Base-by-base conservation (phyloP, 2,888 invertebrate species). In the Sipunculus nudus region DNA sequence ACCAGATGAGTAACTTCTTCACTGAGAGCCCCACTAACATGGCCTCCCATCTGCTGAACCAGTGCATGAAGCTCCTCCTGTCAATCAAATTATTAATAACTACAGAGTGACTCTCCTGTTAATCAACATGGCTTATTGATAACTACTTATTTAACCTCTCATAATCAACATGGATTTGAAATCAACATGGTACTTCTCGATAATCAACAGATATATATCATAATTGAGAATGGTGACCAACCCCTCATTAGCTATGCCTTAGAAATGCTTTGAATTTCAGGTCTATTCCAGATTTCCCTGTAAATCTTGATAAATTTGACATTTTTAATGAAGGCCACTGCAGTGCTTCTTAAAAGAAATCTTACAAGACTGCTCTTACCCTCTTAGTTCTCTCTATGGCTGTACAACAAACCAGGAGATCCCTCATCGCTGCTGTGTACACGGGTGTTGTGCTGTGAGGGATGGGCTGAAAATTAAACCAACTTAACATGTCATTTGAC, bases 381-480 rank as follows among this genome's bases (percentile, higher is more conserved):
- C 78, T 65, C 6, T 47, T 32, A n/a, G 66, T 62, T 45, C 71
- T 76, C 8, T 75, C 74, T 32, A 84, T 43, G 56, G 75, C 79
- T 29, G 81, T 78, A 59, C 81, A 81, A 31, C 78, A 78, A 21
- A 84, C 68, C 3, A 73, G 63, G 3, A 81, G 62, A 31, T 74
- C 78, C 35, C 78, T 78, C 94, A 96, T 93, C 0, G 93, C 91
- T 49, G 92, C 87, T 26, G 91, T 92, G 75, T 88, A 93, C 1
- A 95, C 88, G 0, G 95, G 93, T 75, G 89, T 89, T 0, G 87
- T 87, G 4, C 89, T 89, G 55, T 89, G 87, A 0, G 94, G 94
- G 70, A 95, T 89, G 0, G 90, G 86, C 72, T 88, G 62, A 5
- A 71, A 65, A 62, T 10, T 6, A 39, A 2, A 39, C 13, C n/a